Conservation (phyloP, 2,888 invertebrate species). For the Ophion slaviceki region DNA sequence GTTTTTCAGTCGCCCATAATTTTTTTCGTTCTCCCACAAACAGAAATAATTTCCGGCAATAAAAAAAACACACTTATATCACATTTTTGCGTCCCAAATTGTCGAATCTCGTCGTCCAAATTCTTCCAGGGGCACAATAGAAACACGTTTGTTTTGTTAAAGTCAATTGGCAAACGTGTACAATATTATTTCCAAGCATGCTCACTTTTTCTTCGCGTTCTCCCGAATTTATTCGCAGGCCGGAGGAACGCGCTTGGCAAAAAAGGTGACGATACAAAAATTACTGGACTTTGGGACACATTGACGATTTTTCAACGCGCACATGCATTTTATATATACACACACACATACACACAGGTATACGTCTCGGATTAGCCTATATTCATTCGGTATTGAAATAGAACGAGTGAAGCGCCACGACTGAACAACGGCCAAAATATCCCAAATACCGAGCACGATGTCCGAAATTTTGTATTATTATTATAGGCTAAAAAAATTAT, state of each 20-base stretch:
- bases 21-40: not conserved
- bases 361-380: not conserved
- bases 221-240: not conserved
- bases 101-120: not conserved
- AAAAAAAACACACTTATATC: not conserved
- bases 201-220: not conserved
- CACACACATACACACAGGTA: no score
- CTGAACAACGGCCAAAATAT: not conserved
- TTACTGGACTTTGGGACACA: not conserved
- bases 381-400: constrained; percentile 53
- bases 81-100: not conserved
- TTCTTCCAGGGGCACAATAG: not conserved
- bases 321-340: no score
- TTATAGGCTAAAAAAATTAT: not conserved
- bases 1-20: not conserved
- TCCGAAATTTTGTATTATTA: not conserved
- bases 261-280: not conserved
- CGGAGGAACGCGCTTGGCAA: not conserved
- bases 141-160: not conserved
- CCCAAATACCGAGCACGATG: not conserved
- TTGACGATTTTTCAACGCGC: not conserved
- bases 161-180: no score
- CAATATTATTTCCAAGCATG: no score
- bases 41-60: not conserved
- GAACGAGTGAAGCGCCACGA: constrained; percentile 51